Conservation (phyloP, 2,888 invertebrate genomes). For the Oeneis ivallda region DNA sequence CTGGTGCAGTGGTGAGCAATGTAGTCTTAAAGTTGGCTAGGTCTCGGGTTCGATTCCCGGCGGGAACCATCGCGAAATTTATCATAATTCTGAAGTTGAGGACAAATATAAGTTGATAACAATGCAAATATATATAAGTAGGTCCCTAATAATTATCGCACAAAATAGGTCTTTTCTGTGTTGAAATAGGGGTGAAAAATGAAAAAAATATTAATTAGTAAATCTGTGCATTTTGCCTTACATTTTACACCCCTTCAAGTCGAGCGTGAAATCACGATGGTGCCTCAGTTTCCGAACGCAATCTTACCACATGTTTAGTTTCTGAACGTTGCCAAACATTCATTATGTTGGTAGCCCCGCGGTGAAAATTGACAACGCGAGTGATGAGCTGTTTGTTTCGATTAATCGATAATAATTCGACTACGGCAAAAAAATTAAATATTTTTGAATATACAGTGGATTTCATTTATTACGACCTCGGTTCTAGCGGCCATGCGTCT, state of each 20-base stretch:
- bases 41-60: no score
- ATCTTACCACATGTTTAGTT: constrained; percentile 68
- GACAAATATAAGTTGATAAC: no score
- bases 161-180: neutral
- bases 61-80: no score
- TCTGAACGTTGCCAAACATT: constrained; percentile 52
- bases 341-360: constrained; percentile 63
- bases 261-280: constrained; percentile 56
- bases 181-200: neutral
- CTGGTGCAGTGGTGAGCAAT: no score
- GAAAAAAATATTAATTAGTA: neutral
- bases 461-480: no score
- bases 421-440: no score
- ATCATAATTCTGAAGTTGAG: no score
- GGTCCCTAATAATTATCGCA: no score
- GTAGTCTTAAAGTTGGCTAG: no score
- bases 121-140: no score
- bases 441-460: no score
- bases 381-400: constrained; percentile 10
- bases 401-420: constrained; percentile 1
- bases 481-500: no score
- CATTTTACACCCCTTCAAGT: constrained; percentile 50
- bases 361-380: constrained; percentile 55
- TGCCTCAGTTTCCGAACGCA: constrained; percentile 55
- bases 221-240: constrained; percentile 1